Evolutionary conservation across 2,888 invertebrate species (phyloP).

Genomic region (Tinea trinotella): DNA sequence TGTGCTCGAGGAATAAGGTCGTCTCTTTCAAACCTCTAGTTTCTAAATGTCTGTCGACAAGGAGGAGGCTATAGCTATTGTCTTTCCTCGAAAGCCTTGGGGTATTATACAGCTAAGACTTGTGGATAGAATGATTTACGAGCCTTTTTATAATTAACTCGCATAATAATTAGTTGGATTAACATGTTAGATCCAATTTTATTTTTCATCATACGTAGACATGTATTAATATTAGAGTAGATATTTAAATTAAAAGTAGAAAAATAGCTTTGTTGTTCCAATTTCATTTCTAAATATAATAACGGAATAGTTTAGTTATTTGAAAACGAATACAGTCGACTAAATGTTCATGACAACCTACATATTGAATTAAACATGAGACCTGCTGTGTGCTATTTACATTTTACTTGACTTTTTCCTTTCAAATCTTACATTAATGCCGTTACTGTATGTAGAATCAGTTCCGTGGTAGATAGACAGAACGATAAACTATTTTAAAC

Average conservation of each 20-base stretch:
- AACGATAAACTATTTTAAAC: conserved; percentile 10
- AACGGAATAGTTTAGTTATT: conserved; percentile 3
- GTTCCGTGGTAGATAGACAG: conserved; percentile 14
- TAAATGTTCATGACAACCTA: conserved; percentile 65
- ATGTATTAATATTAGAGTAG: neutral
- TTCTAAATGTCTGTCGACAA: conserved; percentile 34
- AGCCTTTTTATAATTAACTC: conserved; percentile 59
- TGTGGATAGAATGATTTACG: conserved; percentile 60
- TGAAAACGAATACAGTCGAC: conserved; percentile 46
- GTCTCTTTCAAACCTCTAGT: conserved; percentile 44
- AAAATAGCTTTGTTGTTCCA: neutral
- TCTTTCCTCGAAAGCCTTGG: conserved; percentile 52
- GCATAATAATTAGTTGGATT: conserved; percentile 60
- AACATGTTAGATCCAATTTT: conserved; percentile 50
- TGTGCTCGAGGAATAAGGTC: conserved; percentile 30
- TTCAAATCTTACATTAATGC: conserved; percentile 15
- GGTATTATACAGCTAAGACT: conserved; percentile 44
- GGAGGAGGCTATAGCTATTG: conserved; percentile 45
- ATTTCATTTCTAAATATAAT: conserved; percentile 6
- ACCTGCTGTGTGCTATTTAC: conserved; percentile 48
- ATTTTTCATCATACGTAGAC: conserved; percentile 40
- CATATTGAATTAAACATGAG: conserved; percentile 61
- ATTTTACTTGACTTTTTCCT: conserved; percentile 27
- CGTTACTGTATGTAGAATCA: conserved; percentile 3
- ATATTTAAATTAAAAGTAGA: neutral